Conservation (phyloP, 2,888 invertebrate species). For the Epistrophe eligans region DNA sequence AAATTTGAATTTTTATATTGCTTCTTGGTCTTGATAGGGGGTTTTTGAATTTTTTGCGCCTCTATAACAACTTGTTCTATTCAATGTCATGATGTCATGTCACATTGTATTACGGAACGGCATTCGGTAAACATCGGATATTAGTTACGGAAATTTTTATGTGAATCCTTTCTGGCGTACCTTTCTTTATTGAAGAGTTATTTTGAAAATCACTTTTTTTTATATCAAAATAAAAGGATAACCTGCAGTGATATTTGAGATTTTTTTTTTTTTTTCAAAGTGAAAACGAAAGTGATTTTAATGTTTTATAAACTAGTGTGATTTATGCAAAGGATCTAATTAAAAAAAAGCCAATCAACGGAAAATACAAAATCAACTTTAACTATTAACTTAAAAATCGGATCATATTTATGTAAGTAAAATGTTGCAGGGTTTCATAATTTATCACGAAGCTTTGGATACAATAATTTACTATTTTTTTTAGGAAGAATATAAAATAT, state of each 20-base stretch:
- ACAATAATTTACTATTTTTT: too few species aligned
- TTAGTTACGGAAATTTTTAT: conserved; percentile 73
- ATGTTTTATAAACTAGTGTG: not conserved
- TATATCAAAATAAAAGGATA: not conserved
- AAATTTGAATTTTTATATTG: conserved; percentile 33
- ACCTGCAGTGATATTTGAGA: conserved; percentile 14
- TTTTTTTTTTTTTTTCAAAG: not conserved
- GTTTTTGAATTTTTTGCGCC: not conserved
- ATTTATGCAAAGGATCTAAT: not conserved
- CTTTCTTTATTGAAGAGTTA: conserved; percentile 3
- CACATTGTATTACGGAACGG: conserved; percentile 73
- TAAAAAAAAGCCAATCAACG: not conserved
- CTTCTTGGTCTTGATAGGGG: not conserved
- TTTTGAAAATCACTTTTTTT: conserved; percentile 11
- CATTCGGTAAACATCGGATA: conserved; percentile 74
- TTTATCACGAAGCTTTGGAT: not conserved
- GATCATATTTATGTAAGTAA: not conserved
- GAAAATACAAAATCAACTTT: not conserved
- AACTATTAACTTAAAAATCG: not conserved
- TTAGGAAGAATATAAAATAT: too few species aligned
- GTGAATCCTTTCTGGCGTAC: conserved; percentile 51
- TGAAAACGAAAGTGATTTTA: conserved; percentile 1
- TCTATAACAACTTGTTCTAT: conserved; percentile 51
- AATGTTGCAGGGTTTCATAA: not conserved
- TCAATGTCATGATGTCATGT: conserved; percentile 63